These are phyloP conservation scores for Psilopsiagon aurifrons DNA, from an alignment of 2,113 vertebrate genomes.

Conservation along the genomic window DNA sequence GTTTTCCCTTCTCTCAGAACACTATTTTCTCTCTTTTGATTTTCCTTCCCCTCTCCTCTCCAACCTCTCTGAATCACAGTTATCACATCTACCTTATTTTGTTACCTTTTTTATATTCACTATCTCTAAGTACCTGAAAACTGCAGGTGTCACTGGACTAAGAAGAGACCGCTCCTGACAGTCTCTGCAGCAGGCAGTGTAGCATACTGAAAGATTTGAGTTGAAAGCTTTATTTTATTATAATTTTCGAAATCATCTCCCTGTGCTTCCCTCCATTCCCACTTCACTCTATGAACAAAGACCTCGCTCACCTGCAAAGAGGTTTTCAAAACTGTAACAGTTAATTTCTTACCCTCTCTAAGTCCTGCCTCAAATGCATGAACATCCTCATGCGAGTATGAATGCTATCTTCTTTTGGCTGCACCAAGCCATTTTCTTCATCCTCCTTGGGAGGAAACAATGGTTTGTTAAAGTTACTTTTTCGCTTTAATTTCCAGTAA, in stretches of 20 bases:
- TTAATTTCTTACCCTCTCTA: conserved; percentile 89
- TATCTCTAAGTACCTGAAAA: not conserved
- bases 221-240: not conserved
- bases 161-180: not conserved
- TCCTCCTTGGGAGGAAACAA: conserved; percentile 93
- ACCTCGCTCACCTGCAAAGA: not conserved
- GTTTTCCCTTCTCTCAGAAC: not conserved
- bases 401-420: conserved; percentile 94
- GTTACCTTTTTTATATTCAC: not conserved
- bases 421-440: conserved; percentile 88
- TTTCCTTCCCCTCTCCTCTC: not conserved
- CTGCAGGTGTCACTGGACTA: not conserved
- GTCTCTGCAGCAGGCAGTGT: not conserved
- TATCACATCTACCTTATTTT: not conserved
- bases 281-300: not conserved
- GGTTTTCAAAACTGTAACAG: not conserved
- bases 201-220: not conserved
- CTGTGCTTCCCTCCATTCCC: not conserved
- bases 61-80: not conserved
- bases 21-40: not conserved
- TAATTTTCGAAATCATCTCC: not conserved
- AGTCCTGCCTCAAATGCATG: conserved; percentile 96
- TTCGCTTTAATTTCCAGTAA: conserved; percentile 98
- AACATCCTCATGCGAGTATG: conserved; percentile 99
- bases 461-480: conserved; percentile 92